Conservation (phyloP, 1,140 invertebrate genomes). For the Drosophila tropicalis region DNA sequence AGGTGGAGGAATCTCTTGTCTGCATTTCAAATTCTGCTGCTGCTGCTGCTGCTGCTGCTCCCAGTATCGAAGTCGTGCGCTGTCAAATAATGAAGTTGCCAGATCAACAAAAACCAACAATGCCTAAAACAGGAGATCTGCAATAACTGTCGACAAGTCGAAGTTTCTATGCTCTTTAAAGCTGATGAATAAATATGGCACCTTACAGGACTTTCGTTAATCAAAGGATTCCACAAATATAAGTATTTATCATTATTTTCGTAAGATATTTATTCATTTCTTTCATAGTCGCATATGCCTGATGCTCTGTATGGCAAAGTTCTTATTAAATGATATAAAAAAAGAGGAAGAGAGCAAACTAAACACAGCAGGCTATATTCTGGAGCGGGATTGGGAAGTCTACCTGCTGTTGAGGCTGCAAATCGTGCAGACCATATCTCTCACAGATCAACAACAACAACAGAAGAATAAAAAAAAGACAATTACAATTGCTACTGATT, state of each 20-base stretch:
- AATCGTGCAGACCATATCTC: slow-evolving; percentile 78
- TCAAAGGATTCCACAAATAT: no score
- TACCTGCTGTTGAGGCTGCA: slow-evolving; percentile 66
- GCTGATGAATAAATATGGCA: no score
- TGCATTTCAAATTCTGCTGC: slow-evolving; percentile 50
- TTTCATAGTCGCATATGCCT: not conserved
- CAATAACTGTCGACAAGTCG: slow-evolving; percentile 34
- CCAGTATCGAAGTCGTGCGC: slow-evolving; percentile 76
- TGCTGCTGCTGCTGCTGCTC: slow-evolving; percentile 22
- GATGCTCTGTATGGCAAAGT: not conserved
- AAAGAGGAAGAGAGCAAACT: not conserved
- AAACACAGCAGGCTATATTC: slow-evolving; percentile 23
- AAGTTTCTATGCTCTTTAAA: not conserved
- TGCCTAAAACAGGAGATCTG: slow-evolving; percentile 29
- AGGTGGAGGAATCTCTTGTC: slow-evolving; percentile 38
- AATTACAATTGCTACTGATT: slow-evolving; percentile 81
- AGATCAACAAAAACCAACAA: slow-evolving; percentile 77
- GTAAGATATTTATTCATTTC: not conserved
- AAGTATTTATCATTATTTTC: not conserved
- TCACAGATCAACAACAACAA: slow-evolving; percentile 72
- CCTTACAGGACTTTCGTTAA: no score
- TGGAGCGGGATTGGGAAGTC: slow-evolving; percentile 27
- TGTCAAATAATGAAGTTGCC: slow-evolving; percentile 81
- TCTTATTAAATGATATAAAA: slow-evolving; percentile 1
- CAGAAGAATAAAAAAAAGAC: slow-evolving; percentile 47